These are phyloP conservation scores for Latrodectus geometricus DNA, from an alignment of 1,140 invertebrate genomes.

Conservation along the genomic window DNA sequence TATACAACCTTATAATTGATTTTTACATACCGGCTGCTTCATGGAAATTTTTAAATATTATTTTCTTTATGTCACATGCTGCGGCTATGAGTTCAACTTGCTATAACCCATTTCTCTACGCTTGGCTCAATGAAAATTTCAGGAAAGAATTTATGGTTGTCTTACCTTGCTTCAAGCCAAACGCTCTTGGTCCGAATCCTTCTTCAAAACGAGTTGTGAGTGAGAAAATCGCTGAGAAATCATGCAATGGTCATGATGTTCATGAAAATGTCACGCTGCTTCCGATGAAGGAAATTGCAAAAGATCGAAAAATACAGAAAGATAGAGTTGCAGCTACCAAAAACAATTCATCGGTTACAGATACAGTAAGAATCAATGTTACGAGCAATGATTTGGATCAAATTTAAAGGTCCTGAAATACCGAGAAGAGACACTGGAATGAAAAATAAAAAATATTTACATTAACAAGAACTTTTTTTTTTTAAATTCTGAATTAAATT, in stretches of 20 bases:
- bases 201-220: slow-evolving; percentile 11
- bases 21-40: slow-evolving; percentile 69
- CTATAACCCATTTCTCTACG: slow-evolving; percentile 74
- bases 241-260: slow-evolving; percentile 60
- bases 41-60: slow-evolving; percentile 66
- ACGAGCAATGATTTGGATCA: slow-evolving; percentile 49
- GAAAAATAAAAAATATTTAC: background rate
- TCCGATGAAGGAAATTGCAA: slow-evolving; percentile 48
- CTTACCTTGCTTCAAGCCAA: slow-evolving; percentile 58
- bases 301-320: slow-evolving; percentile 53
- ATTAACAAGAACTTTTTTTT: background rate
- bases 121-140: slow-evolving; percentile 69
- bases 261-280: slow-evolving; percentile 53
- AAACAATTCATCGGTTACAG: slow-evolving; percentile 40
- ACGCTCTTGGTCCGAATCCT: background rate
- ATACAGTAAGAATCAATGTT: slow-evolving; percentile 51
- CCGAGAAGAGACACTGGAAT: background rate
- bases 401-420: background rate
- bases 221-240: slow-evolving; percentile 36
- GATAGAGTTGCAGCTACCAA: slow-evolving; percentile 47
- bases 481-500: background rate
- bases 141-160: slow-evolving; percentile 65
- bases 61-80: slow-evolving; percentile 72
- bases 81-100: slow-evolving; percentile 73
- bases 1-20: slow-evolving; percentile 72